Evolutionary conservation across 2,888 invertebrate genomes (phyloP), one percentile per base, ranked within the genome.

Genomic region (Limnephilus auricula): DNA sequence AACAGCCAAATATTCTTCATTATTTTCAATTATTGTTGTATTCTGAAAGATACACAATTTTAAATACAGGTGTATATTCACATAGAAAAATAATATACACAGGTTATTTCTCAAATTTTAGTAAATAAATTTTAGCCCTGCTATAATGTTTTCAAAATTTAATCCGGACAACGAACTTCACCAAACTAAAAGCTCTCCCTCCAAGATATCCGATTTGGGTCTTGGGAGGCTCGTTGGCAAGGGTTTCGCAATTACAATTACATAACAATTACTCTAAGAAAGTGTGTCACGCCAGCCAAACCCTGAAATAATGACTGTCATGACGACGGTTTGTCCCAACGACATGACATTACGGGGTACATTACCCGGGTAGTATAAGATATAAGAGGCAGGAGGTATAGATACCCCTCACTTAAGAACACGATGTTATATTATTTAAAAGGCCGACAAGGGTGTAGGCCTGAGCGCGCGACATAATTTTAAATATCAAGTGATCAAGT

Each of bases 201-300:
- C 15, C 18, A 82, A 82, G 25, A 25, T 34, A 37, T 10, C n/a
- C 32, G 18, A 82, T 32, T 25, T 34, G 34, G 18, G 34, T 82
- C 34, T 34, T 34, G 25, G 65, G n/a, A 65, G 65, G 65, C 65
- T 65, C 65, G 9, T n/a, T 25, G 65, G 65, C 25, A 65, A 65
- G 65, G 65, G 65, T 65, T 65, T 9, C n/a, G 65, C 65, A n/a
- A 82, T 82, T 34, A 37, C 37, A 82, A 82, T 82, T 82, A 25
- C 82, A 32, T 37, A 82, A 65, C 65, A 32, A 85, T 45, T 37
- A 50, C 85, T 31, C 50, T 40, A n/a, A 85, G 85, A n/a, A 85
- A 85, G 37, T 40, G 85, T 85, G 85, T 85, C 40, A 85, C 85
- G 40, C 30, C 65, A 85, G 15, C 85, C 85, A 50, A n/a, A 50